Percentiles rank a stretch among this genome's conserved stretches.
Evolutionary conservation across 2,797 vertebrate species (phyloP).

Genomic region (Prunella strophiata): DNA sequence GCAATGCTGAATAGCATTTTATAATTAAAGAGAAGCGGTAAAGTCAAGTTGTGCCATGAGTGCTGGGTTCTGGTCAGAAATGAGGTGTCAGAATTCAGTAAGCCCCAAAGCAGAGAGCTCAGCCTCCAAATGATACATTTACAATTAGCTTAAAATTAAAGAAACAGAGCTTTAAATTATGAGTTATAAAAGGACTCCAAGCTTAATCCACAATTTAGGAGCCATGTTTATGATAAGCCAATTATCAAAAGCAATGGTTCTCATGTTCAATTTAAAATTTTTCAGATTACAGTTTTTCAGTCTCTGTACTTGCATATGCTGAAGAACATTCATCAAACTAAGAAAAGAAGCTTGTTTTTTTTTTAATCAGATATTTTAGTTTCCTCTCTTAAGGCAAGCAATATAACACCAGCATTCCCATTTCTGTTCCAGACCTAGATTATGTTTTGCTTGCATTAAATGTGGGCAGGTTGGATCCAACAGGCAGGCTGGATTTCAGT

Average conservation of each 20-base stretch:
- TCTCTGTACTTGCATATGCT: not conserved
- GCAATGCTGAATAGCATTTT: not conserved
- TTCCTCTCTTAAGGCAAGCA: not conserved
- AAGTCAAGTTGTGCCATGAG: not conserved
- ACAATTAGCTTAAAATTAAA: not conserved
- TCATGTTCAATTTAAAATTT: not conserved
- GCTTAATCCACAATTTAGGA: not conserved
- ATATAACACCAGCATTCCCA: not conserved
- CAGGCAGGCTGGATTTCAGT: not conserved
- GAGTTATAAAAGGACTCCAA: not conserved
- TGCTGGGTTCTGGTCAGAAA: not conserved
- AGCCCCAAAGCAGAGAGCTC: not conserved
- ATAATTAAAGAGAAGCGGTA: conserved; percentile 2
- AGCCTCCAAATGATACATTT: not conserved
- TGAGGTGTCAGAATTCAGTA: not conserved
- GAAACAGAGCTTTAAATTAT: not conserved
- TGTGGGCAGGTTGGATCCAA: not conserved
- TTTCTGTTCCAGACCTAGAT: not conserved
- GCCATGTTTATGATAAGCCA: not conserved
- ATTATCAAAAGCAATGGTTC: not conserved
- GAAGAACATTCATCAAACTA: not conserved
- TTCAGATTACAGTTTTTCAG: not conserved
- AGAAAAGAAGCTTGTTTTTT: not conserved
- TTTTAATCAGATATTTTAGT: not conserved
- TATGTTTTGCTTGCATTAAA: not conserved